phyloP scores from a whole-genome alignment of 1,140 invertebrate species.

The Trichonephila clavata region DNA sequence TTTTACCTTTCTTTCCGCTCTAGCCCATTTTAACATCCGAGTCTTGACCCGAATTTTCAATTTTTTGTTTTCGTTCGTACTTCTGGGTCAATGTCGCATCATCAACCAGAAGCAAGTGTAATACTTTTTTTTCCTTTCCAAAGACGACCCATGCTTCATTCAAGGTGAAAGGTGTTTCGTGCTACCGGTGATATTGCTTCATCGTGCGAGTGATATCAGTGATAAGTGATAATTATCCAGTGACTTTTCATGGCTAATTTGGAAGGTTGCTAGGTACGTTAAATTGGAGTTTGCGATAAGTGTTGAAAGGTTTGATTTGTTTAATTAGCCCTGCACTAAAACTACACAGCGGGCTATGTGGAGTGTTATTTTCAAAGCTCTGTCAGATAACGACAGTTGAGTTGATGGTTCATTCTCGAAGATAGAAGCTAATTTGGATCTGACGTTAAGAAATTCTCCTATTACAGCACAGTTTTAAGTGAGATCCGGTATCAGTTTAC shows the following conservation, averaged over 20 bases:
- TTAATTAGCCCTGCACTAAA: too few species aligned
- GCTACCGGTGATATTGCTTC: not conserved
- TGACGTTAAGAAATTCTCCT: too few species aligned
- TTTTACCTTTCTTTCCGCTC: not conserved
- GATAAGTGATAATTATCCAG: not conserved
- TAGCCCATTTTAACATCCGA: not conserved
- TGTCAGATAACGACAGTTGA: too few species aligned
- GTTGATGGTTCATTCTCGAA: too few species aligned
- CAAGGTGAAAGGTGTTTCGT: constrained; percentile 7
- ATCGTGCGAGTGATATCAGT: not conserved
- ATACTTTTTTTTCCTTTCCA: not conserved
- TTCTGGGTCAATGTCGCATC: constrained; percentile 60
- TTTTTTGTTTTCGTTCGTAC: not conserved
- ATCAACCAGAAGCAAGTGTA: constrained; percentile 8
- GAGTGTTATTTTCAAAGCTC: too few species aligned
- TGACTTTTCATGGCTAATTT: not conserved
- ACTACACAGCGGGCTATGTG: too few species aligned
- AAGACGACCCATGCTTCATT: not conserved
- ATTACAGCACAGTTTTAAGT: too few species aligned
- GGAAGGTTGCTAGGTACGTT: not conserved
- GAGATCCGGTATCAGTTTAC: too few species aligned
- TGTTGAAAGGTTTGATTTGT: too few species aligned
- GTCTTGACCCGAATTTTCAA: constrained; percentile 55
- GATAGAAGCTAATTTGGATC: too few species aligned
- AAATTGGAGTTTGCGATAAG: too few species aligned